A percentile compares a stretch with the other conserved stretches of the same genome.
These are phyloP conservation scores for Embidobia sp. DNA, from an alignment of 2,888 invertebrate genomes.

Conservation along the genomic window DNA sequence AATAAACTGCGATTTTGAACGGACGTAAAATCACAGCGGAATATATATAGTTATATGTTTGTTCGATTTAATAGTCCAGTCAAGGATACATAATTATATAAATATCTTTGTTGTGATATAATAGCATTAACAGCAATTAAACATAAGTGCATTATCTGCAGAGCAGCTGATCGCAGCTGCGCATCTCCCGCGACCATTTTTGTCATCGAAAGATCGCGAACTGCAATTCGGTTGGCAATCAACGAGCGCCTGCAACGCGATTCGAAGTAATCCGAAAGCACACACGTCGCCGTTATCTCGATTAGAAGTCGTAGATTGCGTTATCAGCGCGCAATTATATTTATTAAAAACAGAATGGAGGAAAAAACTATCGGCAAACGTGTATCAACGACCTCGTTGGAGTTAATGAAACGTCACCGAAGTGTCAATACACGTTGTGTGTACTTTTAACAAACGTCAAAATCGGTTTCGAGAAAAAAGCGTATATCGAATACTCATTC, in stretches of 20 bases:
- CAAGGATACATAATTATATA: slow-evolving; percentile 57
- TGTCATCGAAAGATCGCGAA: neutral
- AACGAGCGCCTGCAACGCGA: neutral
- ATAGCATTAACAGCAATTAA: slow-evolving; percentile 48
- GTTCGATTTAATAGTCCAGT: slow-evolving; percentile 42
- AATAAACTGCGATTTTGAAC: slow-evolving; percentile 1
- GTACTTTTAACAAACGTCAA: slow-evolving; percentile 50
- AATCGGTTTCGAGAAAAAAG: slow-evolving; percentile 39
- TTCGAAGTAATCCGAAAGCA: slow-evolving; percentile 17
- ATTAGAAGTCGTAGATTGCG: slow-evolving; percentile 32
- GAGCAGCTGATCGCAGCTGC: neutral
- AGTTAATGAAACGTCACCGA: slow-evolving; percentile 46
- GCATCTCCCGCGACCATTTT: neutral
- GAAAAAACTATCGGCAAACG: slow-evolving; percentile 20
- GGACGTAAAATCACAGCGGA: slow-evolving; percentile 27
- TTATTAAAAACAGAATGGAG: slow-evolving; percentile 11
- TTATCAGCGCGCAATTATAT: slow-evolving; percentile 31
- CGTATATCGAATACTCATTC: slow-evolving; percentile 46
- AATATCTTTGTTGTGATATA: slow-evolving; percentile 47
- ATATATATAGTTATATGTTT: slow-evolving; percentile 29
- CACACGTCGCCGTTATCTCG: slow-evolving; percentile 7
- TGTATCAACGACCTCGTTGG: slow-evolving; percentile 41
- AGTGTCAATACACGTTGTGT: slow-evolving; percentile 43
- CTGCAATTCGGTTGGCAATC: neutral
- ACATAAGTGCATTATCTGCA: slow-evolving; percentile 22